Evolutionary conservation across 2,888 invertebrate genomes (phyloP).

Genomic region (Cephus rjabovi): DNA sequence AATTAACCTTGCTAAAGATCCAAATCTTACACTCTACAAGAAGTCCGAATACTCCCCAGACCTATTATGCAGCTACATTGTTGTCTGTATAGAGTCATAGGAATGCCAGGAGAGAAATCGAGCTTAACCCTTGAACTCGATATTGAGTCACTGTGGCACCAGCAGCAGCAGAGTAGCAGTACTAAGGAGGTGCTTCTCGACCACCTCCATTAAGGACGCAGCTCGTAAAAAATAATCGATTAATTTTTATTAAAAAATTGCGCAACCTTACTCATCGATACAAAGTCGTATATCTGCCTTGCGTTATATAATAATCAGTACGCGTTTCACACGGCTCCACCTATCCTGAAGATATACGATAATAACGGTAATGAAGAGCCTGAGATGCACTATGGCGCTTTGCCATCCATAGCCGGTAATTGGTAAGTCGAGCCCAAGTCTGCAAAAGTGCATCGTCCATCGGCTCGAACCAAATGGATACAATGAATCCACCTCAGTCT

Average conservation of each 20-base stretch:
- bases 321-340: neutral
- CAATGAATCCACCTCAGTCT: neutral
- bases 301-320: neutral
- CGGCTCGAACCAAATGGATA: neutral
- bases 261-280: neutral
- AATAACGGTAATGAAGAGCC: neutral
- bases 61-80: neutral
- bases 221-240: neutral
- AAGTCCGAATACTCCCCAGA: neutral
- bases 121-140: constrained; percentile 29
- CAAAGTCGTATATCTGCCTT: neutral
- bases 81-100: constrained; percentile 1
- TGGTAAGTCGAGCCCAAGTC: neutral
- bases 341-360: neutral
- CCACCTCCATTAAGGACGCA: neutral
- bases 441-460: neutral
- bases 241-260: neutral
- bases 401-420: neutral
- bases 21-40: neutral
- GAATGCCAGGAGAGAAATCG: constrained; percentile 23
- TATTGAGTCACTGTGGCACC: constrained; percentile 8
- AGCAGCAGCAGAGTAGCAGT: neutral
- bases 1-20: constrained; percentile 3
- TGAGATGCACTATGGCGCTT: neutral
- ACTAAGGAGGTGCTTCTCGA: neutral